Base-by-base conservation (phyloP, 1,140 invertebrate species). In the Conus ventricosus region DNA sequence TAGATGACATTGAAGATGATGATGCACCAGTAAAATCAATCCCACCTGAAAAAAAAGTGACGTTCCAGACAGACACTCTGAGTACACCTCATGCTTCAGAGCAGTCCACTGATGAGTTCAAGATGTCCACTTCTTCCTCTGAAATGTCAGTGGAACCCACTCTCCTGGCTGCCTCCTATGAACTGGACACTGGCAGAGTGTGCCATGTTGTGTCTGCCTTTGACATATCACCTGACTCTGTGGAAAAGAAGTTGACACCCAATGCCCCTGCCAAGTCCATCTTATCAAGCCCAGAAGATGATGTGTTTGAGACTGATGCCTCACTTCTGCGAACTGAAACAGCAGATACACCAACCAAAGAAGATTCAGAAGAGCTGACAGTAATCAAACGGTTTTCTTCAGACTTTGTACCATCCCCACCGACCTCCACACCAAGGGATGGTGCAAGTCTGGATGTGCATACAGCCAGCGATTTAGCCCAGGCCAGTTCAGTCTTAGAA, bases 241-340 rank as follows among this genome's bases (percentile, higher is more conserved):
- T 95, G 5, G 94, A 95, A 88, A 94, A 94, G 86, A 93, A 93
- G 55, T 89, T 93, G 27, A 91, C 93, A 1, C 92, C 92, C n/a
- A 91, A 90, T 60, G 87, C 90, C 71, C 89, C 92, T 80, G 90
- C 93, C n/a, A 95, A 95, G 88, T 91, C 94, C 80, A 94, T 95
- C 84, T 90, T 95, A 11, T 95, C 95, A 20, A 94, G 94, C 82
- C 95, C 93, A 76, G 92, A 96, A 88, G 95, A 95, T 92, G 96
- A 96, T 92, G 95, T 96, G 13, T 96, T 96, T 95, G 96, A 96
- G 91, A 94, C 93, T 88, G 96, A 96, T 88, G 94, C 96, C 57
- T 93, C 95, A 39, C 78, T 87, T 76, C 27, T 85, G 54, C 85
- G 89, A 53, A 90, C 89, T 67, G 88, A 90, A 76, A 90, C 71